phyloP scores from a whole-genome alignment of 2,797 vertebrate species.

The Pristis pectinata region DNA sequence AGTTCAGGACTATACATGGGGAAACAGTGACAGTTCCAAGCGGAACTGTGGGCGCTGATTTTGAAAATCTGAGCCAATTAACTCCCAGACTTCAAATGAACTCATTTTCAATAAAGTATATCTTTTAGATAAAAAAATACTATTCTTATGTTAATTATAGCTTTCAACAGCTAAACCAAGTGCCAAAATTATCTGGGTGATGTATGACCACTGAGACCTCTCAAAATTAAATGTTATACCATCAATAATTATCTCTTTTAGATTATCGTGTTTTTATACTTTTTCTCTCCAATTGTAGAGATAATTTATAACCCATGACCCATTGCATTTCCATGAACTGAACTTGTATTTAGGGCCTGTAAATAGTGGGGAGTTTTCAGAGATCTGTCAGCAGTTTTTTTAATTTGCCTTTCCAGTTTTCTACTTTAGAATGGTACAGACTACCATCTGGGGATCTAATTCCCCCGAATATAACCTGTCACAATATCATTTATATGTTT shows the following conservation, averaged over 20 bases:
- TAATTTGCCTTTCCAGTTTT: background rate
- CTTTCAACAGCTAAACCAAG: background rate
- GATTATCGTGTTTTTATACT: background rate
- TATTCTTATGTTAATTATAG: background rate
- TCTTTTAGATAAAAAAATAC: background rate
- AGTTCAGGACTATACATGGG: too few relatives aligned
- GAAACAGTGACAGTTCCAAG: too few relatives aligned
- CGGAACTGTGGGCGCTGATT: too few relatives aligned
- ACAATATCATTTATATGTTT: background rate
- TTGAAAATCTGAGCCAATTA: background rate
- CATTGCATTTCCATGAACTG: background rate
- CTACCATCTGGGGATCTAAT: background rate
- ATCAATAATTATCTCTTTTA: background rate
- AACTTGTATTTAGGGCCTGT: background rate
- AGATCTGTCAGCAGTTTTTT: background rate
- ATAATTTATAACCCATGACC: background rate
- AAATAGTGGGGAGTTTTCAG: background rate
- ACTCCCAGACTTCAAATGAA: background rate
- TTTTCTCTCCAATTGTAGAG: background rate
- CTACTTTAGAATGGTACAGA: background rate
- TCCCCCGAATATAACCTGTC: background rate
- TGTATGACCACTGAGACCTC: background rate
- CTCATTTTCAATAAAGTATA: background rate
- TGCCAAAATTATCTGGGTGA: background rate
- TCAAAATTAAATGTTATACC: background rate